Percentiles rank a stretch among this genome's conserved stretches.
Evolutionary conservation across 2,888 invertebrate species (phyloP).

Genomic region (Spodoptera exigua): DNA sequence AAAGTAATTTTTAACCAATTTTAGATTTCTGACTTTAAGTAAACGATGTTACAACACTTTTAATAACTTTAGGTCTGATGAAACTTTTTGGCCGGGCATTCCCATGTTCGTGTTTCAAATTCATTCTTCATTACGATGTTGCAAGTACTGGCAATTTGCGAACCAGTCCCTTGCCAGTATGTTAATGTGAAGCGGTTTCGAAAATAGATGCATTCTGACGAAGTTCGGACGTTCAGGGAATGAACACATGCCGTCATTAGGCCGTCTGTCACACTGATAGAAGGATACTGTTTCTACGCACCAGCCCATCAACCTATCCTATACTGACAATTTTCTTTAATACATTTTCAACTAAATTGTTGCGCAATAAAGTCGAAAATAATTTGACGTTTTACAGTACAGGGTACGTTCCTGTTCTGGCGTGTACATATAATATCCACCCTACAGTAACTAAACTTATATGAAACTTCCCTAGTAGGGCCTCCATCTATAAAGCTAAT

Average conservation of each 20-base stretch:
- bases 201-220: constrained; percentile 62
- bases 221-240: constrained; percentile 50
- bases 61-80: constrained; percentile 12
- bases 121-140: constrained; percentile 62
- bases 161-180: constrained; percentile 61
- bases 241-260: constrained; percentile 66
- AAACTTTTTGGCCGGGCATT: constrained; percentile 18
- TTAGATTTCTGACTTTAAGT: background rate
- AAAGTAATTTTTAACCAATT: background rate
- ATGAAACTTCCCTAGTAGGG: constrained; percentile 41
- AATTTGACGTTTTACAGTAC: no score
- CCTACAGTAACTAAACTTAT: constrained; percentile 43
- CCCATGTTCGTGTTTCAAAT: constrained; percentile 45
- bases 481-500: constrained; percentile 27
- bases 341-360: no score
- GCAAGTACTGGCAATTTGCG: constrained; percentile 65
- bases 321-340: no score
- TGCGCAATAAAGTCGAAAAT: no score
- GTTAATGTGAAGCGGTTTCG: constrained; percentile 64
- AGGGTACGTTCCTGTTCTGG: no score
- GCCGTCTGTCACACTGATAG: constrained; percentile 56
- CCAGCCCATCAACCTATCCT: no score
- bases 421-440: constrained; percentile 32
- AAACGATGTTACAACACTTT: constrained; percentile 1
- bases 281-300: constrained; percentile 43